A percentile compares a stretch with the other conserved stretches of the same genome.
phyloP scores from a whole-genome alignment of 1,140 invertebrate species.

The Plectrocnemia conspersa region DNA sequence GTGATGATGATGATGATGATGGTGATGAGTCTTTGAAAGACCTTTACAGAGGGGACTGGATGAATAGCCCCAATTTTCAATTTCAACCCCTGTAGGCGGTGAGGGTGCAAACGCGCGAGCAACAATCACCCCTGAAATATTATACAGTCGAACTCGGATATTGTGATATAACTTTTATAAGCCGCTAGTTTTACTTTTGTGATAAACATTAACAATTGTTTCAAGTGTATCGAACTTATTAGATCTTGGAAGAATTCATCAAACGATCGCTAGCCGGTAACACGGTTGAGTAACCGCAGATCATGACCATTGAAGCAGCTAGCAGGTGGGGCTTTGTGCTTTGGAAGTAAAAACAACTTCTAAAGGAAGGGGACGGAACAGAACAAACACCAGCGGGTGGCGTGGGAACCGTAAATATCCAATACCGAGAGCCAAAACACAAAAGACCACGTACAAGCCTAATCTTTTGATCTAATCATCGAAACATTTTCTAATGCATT shows the following conservation, averaged over 20 bases:
- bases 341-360: too few relatives aligned
- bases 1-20: constrained; percentile 10
- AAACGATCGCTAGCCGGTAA: too few relatives aligned
- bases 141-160: too few relatives aligned
- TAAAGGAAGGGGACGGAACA: too few relatives aligned
- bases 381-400: constrained; percentile 11
- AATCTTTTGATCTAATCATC: not conserved
- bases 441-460: not conserved
- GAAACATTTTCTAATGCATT: not conserved
- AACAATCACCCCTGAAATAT: not conserved
- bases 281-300: too few relatives aligned
- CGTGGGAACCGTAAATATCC: constrained; percentile 25
- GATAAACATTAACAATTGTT: too few relatives aligned
- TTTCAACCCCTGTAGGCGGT: constrained; percentile 18
- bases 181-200: too few relatives aligned
- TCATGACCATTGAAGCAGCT: too few relatives aligned
- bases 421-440: not conserved
- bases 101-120: constrained; percentile 11
- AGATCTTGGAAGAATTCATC: too few relatives aligned
- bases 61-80: constrained; percentile 35
- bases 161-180: too few relatives aligned
- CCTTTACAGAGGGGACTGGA: constrained; percentile 14
- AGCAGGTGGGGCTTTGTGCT: too few relatives aligned
- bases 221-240: too few relatives aligned
- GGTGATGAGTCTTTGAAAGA: constrained; percentile 19